A percentile compares a stretch with the other conserved stretches of the same genome.
phyloP scores from a whole-genome alignment of 2,113 vertebrate genomes.

The Eurystomus gularis region DNA sequence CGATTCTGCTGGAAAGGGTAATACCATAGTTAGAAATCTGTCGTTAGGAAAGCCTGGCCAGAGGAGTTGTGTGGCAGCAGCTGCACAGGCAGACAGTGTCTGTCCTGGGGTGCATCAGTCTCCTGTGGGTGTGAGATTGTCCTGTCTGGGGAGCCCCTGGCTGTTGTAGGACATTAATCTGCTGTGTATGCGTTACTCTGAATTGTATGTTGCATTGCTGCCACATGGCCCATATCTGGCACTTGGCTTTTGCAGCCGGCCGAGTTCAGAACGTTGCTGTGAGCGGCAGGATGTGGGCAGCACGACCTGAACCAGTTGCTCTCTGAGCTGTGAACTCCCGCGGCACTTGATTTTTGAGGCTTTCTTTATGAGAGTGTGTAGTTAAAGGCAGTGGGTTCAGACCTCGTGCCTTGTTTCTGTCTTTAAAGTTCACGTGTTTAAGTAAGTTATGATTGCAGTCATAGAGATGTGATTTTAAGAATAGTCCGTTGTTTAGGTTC shows the following conservation, averaged over 20 bases:
- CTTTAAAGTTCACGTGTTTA: not conserved
- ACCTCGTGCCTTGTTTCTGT: not conserved
- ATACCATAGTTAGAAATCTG: not conserved
- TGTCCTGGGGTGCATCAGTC: too few relatives aligned
- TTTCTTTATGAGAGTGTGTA: not conserved
- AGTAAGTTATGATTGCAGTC: not conserved
- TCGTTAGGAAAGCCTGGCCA: too few relatives aligned
- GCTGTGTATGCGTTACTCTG: not conserved
- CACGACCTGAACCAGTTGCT: constrained; percentile 3
- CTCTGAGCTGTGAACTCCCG: constrained; percentile 17
- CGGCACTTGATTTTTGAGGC: not conserved
- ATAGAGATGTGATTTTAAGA: not conserved
- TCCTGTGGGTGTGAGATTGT: too few relatives aligned
- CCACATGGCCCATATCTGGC: not conserved
- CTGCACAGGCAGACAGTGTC: too few relatives aligned
- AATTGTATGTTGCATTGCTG: not conserved
- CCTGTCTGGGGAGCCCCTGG: not conserved
- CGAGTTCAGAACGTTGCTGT: not conserved
- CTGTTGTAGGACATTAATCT: not conserved
- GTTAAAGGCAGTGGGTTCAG: not conserved
- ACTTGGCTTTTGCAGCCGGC: not conserved
- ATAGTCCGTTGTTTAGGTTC: not conserved
- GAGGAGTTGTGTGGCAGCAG: too few relatives aligned
- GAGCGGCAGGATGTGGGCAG: constrained; percentile 7
- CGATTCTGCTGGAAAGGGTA: constrained; percentile 18